These are phyloP conservation scores for Venustaconcha ellipsiformis DNA, from an alignment of 1,140 invertebrate species.

Conservation along the genomic window DNA sequence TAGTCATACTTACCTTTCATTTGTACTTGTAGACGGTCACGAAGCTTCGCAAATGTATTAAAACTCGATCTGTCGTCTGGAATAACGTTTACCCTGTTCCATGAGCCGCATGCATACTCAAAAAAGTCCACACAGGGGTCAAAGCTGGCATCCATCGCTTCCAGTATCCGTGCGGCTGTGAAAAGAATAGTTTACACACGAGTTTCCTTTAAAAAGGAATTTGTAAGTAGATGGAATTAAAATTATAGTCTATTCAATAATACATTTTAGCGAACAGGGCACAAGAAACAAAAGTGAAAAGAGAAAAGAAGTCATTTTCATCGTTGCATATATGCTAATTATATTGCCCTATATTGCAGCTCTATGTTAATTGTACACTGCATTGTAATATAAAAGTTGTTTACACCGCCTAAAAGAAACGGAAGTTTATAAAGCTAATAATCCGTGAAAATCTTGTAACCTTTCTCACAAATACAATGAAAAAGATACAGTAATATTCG, in stretches of 20 bases:
- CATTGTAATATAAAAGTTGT: no score
- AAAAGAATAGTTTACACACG: slow-evolving; percentile 5
- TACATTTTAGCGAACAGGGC: not conserved
- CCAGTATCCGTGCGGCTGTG: slow-evolving; percentile 84
- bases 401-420: no score
- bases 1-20: slow-evolving; percentile 75
- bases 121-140: slow-evolving; percentile 92
- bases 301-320: not conserved
- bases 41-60: slow-evolving; percentile 89
- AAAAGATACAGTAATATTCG: no score
- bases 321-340: not conserved
- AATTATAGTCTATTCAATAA: not conserved
- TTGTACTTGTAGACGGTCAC: slow-evolving; percentile 85
- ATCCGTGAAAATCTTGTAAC: no score
- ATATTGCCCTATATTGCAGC: no score
- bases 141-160: slow-evolving; percentile 84
- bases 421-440: no score
- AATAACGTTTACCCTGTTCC: slow-evolving; percentile 90
- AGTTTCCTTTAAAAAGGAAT: no score
- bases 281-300: not conserved
- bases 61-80: slow-evolving; percentile 89
- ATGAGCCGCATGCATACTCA: slow-evolving; percentile 89
- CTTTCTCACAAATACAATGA: no score
- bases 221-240: no score
- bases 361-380: no score